Percentiles rank a stretch among this genome's conserved stretches.
These are phyloP conservation scores for Phalacrocorax brasilianus DNA, from an alignment of 2,113 vertebrate species.

Conservation along the genomic window DNA sequence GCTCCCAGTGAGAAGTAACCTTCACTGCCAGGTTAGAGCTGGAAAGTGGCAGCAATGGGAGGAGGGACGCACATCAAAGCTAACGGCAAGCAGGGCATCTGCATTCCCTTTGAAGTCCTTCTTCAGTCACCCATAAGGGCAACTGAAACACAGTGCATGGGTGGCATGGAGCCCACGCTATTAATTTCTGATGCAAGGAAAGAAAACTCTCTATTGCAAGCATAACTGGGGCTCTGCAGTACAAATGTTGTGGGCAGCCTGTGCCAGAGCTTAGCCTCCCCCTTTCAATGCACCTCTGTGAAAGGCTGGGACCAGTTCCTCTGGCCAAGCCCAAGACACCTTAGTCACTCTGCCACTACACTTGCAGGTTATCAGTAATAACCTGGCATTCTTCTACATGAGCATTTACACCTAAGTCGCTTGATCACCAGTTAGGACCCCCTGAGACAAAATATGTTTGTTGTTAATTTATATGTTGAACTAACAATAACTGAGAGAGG, in stretches of 20 bases:
- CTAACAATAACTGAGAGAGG: neutral
- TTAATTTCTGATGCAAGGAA: neutral
- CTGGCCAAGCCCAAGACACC: neutral
- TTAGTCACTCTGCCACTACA: neutral
- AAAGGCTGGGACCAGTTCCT: neutral
- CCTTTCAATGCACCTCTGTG: rapidly evolving
- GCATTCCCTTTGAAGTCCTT: neutral
- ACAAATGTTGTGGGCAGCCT: neutral
- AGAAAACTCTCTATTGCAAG: neutral
- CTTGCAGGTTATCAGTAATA: neutral
- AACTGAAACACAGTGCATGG: neutral
- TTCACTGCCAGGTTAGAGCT: neutral
- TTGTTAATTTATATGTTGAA: neutral
- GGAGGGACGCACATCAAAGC: neutral
- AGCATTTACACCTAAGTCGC: neutral
- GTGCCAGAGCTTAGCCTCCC: neutral
- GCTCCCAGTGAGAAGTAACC: neutral
- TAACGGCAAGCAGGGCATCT: neutral
- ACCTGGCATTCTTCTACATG: rapidly evolving
- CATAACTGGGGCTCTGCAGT: rapidly evolving
- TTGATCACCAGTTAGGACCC: neutral
- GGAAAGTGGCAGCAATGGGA: neutral
- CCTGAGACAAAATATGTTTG: neutral
- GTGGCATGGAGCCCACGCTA: neutral
- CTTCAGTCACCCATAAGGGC: neutral